A percentile compares a stretch with the other conserved stretches of the same genome.
These are phyloP conservation scores for Panulirus ornatus DNA, from an alignment of 1,140 invertebrate genomes.

Conservation along the genomic window DNA sequence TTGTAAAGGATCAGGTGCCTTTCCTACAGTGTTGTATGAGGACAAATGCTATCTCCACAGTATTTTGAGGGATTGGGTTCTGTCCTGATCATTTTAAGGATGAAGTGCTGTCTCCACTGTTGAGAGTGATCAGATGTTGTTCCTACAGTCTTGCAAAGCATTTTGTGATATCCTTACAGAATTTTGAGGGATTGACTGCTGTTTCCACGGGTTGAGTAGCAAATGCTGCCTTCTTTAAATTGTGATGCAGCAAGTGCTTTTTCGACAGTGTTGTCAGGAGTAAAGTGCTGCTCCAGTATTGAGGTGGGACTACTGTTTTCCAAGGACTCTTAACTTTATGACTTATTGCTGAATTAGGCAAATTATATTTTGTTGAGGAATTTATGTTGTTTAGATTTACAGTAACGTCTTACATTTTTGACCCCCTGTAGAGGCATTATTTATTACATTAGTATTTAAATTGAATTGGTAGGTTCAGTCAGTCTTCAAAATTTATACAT, in stretches of 20 bases:
- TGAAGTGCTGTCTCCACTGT: not conserved
- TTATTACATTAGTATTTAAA: not conserved
- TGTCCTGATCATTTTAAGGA: conserved; percentile 29
- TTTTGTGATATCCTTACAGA: too few relatives aligned
- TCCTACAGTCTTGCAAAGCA: conserved; percentile 7
- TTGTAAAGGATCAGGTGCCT: not conserved
- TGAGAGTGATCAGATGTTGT: not conserved
- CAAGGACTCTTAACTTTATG: not conserved
- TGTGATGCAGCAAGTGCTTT: too few relatives aligned
- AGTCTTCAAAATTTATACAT: conserved; percentile 15
- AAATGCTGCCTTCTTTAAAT: not conserved
- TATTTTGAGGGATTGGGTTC: conserved; percentile 5
- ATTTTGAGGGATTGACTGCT: not conserved
- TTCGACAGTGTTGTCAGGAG: not conserved
- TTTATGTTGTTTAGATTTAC: not conserved
- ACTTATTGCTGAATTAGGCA: not conserved
- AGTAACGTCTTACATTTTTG: not conserved
- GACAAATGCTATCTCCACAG: conserved; percentile 24
- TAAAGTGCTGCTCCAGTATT: not conserved
- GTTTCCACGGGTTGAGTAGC: not conserved
- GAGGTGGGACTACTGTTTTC: conserved; percentile 1
- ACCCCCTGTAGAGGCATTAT: not conserved
- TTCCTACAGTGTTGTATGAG: conserved; percentile 23
- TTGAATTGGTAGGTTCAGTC: conserved; percentile 15
- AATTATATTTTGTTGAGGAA: not conserved